Evolutionary conservation across 2,113 vertebrate species (phyloP).

Genomic region (Mirounga angustirostris): DNA sequence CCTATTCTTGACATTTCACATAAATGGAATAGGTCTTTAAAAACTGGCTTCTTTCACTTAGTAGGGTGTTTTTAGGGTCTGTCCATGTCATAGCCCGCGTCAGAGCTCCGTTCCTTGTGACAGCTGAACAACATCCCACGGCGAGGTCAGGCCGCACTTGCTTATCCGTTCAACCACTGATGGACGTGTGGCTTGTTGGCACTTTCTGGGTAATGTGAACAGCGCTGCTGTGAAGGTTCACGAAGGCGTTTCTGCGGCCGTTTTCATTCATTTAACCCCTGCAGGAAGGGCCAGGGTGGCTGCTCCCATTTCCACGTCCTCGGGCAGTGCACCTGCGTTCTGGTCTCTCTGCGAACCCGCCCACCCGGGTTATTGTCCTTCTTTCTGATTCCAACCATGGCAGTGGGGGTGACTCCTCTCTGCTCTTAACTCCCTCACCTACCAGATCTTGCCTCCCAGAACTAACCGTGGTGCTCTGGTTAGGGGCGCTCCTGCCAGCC

Average conservation of each 20-base stretch:
- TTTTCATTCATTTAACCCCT: not conserved
- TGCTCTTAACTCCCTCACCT: not conserved
- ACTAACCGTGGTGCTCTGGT: too few relatives aligned
- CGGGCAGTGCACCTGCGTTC: accelerated
- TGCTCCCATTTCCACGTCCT: not conserved
- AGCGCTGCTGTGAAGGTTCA: not conserved
- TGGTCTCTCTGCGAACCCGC: accelerated
- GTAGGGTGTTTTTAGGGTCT: not conserved
- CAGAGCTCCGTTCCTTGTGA: accelerated
- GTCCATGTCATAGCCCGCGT: accelerated
- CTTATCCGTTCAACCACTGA: accelerated
- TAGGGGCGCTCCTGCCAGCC: not conserved
- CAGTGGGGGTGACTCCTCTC: accelerated
- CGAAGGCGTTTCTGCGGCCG: accelerated
- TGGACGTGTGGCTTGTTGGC: not conserved
- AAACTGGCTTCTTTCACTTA: not conserved
- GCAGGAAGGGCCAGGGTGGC: not conserved
- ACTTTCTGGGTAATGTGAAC: accelerated
- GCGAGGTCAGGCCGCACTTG: accelerated
- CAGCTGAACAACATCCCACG: accelerated
- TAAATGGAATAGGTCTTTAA: not conserved
- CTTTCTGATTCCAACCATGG: accelerated
- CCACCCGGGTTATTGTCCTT: accelerated
- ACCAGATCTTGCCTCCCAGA: not conserved
- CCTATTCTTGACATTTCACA: accelerated